Base-by-base conservation (phyloP, 2,888 invertebrate genomes). In the Eupithecia vulgata region DNA sequence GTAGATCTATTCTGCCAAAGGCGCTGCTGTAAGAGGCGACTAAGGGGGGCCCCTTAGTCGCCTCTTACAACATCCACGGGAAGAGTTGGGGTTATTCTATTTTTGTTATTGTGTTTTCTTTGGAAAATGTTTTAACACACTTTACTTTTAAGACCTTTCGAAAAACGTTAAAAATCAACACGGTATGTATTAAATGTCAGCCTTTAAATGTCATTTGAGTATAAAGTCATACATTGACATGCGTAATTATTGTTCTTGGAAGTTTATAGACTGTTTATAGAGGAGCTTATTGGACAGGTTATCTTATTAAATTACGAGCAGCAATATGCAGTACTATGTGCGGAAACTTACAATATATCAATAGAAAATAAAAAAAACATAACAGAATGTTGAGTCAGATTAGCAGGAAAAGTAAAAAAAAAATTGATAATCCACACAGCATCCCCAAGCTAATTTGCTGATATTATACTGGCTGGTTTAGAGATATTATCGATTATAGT, bases 221-320 rank as follows among this genome's bases (percentile, higher is more conserved):
- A 59, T 72, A 70, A 70, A 68, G 67, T 67, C 57, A 66, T 61
- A 64, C 75, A 79, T 79, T 75, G 66, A 77, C 73, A 77, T 78
- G 72, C 73, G 70, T 76, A 72, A 77, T 78, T 57, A 57, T 57
- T 76, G 76, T 70, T 77, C 68, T 77, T 71, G 17, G 67, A 64
- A 35, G 64, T 73, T 75, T 76, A 71, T 79, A 78, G 78, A 62
- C 48, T 76, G n/a, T n/a, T n/a, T n/a, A n/a, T n/a, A n/a, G n/a
- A 67, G 71, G 70, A 79, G 79, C 70, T 67, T 37, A 40, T 13
- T 10, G 37, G 25, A 25, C 57, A 15, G 6, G 0, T 34, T 21
- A 61, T 15, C 17, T n/a, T 0, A 34, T 61, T 34, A 61, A 61
- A 34, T 61, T 17, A 61, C 45, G 45, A 45, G 45, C n/a, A 0